phyloP scores from a whole-genome alignment of 2,888 invertebrate species.

The Tinea pellionella region DNA sequence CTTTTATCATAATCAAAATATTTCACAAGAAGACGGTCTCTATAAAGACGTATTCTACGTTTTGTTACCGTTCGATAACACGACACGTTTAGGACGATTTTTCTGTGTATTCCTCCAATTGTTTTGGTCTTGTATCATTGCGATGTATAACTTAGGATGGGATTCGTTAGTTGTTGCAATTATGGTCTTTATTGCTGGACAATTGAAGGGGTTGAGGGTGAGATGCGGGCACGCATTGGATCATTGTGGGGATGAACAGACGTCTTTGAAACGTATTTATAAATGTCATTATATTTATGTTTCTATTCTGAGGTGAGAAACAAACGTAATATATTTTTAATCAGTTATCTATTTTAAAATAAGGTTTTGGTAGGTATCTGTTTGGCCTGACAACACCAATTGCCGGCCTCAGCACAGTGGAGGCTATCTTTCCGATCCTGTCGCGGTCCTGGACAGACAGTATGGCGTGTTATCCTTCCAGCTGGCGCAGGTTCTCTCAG shows the following conservation, averaged over 20 bases:
- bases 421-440: too few species aligned
- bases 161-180: conserved; percentile 21
- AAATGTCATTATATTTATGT: conserved; percentile 7
- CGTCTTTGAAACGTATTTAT: conserved; percentile 31
- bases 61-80: conserved; percentile 27
- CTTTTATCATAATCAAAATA: background rate
- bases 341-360: too few species aligned
- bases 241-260: conserved; percentile 15
- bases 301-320: background rate
- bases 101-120: background rate
- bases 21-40: background rate
- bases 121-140: background rate
- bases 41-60: background rate
- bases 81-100: conserved; percentile 28
- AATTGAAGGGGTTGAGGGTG: conserved; percentile 32
- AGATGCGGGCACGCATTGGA: conserved; percentile 24
- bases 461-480: too few species aligned
- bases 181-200: conserved; percentile 48
- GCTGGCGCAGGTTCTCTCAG: too few species aligned
- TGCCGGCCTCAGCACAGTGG: too few species aligned
- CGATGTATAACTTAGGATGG: background rate
- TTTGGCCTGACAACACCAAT: too few species aligned
- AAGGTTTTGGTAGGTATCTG: too few species aligned
- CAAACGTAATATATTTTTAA: too few species aligned
- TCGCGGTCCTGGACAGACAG: too few species aligned